Conservation (phyloP, 2,888 invertebrate genomes). For the Blera fallax region DNA sequence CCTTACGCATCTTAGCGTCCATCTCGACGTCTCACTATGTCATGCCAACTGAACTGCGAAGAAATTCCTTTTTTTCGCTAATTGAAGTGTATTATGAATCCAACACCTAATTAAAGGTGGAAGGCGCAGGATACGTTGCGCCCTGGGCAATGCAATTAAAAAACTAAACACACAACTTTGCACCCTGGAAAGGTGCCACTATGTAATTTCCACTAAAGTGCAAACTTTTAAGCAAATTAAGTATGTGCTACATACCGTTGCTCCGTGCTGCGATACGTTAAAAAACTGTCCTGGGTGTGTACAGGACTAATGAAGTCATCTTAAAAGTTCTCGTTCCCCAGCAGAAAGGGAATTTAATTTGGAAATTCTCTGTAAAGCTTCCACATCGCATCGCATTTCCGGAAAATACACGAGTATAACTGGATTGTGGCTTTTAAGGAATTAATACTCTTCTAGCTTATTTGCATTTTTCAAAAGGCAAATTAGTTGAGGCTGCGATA, state of each 20-base stretch:
- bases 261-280: neutral
- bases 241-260: neutral
- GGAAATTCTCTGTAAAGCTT: neutral
- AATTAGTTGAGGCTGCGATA: neutral
- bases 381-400: neutral
- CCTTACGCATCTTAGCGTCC: neutral
- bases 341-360: neutral
- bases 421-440: neutral
- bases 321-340: neutral
- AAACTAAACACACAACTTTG: slow-evolving; percentile 8
- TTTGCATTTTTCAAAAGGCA: slow-evolving; percentile 1
- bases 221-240: slow-evolving; percentile 49
- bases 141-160: slow-evolving; percentile 11
- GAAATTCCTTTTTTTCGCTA: neutral
- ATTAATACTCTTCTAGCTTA: slow-evolving; percentile 13
- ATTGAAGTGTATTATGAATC: slow-evolving; percentile 14
- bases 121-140: neutral
- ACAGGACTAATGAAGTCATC: slow-evolving; percentile 54
- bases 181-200: slow-evolving; percentile 8
- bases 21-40: neutral
- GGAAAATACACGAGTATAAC: neutral
- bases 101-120: slow-evolving; percentile 28
- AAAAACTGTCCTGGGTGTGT: slow-evolving; percentile 19
- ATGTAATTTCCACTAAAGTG: slow-evolving; percentile 41
- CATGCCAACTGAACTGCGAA: neutral